Conservation (phyloP, 2,888 invertebrate genomes). For the Netelia melanura region DNA sequence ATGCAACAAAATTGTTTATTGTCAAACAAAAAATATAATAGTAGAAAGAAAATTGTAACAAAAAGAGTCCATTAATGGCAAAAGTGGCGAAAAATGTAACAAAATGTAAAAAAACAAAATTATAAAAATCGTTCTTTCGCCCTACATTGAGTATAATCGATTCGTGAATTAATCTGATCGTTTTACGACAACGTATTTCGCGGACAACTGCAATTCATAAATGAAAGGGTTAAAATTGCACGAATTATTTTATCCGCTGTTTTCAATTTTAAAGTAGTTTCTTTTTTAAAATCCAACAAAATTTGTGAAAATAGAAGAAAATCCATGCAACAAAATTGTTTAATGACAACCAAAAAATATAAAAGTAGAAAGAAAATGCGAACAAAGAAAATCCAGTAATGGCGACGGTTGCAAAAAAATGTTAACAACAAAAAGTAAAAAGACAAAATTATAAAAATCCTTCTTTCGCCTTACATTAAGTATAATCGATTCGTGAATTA, state of each 20-base stretch:
- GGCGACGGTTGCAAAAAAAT: background rate
- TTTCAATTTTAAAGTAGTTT: background rate
- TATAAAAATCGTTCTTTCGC: background rate
- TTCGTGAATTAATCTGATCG: slow-evolving; percentile 45
- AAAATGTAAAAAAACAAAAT: background rate
- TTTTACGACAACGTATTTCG: slow-evolving; percentile 33
- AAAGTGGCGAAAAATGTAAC: background rate
- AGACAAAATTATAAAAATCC: background rate
- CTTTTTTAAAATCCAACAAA: background rate
- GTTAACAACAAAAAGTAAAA: background rate
- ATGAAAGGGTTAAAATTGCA: background rate
- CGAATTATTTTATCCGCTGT: background rate
- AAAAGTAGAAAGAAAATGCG: background rate
- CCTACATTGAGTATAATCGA: slow-evolving; percentile 9
- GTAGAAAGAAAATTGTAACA: background rate
- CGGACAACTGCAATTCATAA: background rate
- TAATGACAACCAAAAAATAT: background rate
- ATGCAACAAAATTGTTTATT: background rate
- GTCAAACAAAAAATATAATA: background rate
- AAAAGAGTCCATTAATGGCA: no score
- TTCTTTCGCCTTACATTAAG: background rate
- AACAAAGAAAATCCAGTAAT: no score
- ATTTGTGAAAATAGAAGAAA: background rate
- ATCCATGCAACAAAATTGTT: background rate
- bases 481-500: slow-evolving; percentile 45